phyloP scores from a whole-genome alignment of 2,797 vertebrate species.

The Spheniscus humboldti region DNA sequence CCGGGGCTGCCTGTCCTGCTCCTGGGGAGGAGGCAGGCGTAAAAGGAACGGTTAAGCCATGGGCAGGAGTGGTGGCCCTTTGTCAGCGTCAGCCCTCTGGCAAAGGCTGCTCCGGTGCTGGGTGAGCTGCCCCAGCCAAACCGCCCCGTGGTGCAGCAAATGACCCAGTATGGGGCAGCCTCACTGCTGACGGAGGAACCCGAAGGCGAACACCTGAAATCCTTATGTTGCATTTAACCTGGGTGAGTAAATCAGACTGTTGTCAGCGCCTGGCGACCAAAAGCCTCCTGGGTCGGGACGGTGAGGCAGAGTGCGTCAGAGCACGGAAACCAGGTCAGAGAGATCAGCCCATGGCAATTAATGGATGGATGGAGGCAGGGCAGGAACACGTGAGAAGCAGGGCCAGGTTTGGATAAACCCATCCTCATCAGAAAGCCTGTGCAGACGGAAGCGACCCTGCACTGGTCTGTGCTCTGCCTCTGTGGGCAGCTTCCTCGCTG shows the following conservation, averaged over 20 bases:
- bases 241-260: background rate
- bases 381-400: background rate
- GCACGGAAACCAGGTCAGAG: accelerated
- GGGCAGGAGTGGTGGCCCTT: background rate
- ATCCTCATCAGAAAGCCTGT: background rate
- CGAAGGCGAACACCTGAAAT: background rate
- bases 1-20: accelerated
- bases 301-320: background rate
- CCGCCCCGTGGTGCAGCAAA: accelerated
- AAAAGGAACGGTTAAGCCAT: background rate
- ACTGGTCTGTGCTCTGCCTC: no score
- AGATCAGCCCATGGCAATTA: accelerated
- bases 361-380: background rate
- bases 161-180: accelerated
- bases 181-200: background rate
- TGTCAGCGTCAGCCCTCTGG: background rate
- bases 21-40: background rate
- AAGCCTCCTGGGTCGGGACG: background rate
- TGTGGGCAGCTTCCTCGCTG: background rate
- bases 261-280: background rate
- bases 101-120: accelerated
- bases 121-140: background rate
- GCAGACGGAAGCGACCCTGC: background rate
- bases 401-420: background rate
- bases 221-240: background rate